Conservation (phyloP, 2,113 vertebrate genomes). For the Rhinogobius similis region DNA sequence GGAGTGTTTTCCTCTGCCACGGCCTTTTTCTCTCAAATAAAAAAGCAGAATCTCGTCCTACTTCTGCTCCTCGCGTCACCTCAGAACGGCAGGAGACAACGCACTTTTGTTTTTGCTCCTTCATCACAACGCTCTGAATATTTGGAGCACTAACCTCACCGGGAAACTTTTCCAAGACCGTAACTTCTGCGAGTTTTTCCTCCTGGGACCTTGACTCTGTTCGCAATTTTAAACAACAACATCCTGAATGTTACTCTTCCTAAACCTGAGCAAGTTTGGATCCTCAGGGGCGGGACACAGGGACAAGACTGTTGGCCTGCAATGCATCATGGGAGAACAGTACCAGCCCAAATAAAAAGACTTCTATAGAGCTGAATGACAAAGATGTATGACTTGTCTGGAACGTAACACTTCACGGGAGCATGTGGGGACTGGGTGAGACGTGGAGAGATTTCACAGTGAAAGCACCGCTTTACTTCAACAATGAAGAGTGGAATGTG, state of each 20-base stretch:
- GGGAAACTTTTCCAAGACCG: slow-evolving; percentile 12
- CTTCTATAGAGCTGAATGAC: not conserved
- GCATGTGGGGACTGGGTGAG: too few relatives aligned
- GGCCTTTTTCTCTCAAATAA: not conserved
- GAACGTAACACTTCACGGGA: not conserved
- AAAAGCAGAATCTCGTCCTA: not conserved
- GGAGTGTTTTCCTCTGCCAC: not conserved
- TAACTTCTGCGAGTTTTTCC: not conserved
- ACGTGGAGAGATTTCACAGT: not conserved
- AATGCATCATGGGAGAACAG: not conserved
- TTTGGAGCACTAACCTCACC: slow-evolving; percentile 21
- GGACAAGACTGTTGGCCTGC: not conserved
- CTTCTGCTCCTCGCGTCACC: not conserved
- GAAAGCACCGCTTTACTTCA: too few relatives aligned
- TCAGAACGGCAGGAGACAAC: not conserved
- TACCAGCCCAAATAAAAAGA: not conserved
- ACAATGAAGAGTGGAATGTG: too few relatives aligned
- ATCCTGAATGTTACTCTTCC: not conserved
- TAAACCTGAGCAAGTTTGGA: not conserved
- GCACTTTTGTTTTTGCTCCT: not conserved
- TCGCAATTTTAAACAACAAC: not conserved
- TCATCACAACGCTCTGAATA: slow-evolving; percentile 33
- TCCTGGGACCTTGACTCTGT: not conserved
- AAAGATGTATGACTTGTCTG: not conserved
- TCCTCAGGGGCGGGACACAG: not conserved